Conservation (phyloP, 2,113 vertebrate genomes). For the Elachura formosa region DNA sequence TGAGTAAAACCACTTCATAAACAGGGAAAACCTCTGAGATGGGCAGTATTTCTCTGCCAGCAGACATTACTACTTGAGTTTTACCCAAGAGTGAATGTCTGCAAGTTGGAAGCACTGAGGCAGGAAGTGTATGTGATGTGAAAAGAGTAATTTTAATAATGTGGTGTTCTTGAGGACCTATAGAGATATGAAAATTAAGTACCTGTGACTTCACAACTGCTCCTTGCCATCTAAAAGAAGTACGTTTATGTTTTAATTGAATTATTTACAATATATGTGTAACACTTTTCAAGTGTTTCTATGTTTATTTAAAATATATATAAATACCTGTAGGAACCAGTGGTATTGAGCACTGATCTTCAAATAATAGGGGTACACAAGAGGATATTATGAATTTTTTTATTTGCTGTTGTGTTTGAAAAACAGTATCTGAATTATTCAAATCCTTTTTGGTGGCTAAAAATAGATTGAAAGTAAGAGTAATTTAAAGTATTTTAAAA, state of each 20-base stretch:
- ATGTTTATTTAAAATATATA: not conserved
- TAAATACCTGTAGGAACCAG: not conserved
- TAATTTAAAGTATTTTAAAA: not conserved
- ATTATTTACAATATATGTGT: not conserved
- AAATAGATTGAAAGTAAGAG: not conserved
- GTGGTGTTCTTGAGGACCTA: not conserved
- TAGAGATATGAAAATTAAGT: conserved; percentile 5
- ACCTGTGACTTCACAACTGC: not conserved
- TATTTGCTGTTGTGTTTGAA: not conserved
- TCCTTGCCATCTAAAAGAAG: not conserved
- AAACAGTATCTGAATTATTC: not conserved
- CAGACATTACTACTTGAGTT: not conserved
- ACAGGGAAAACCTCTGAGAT: not conserved
- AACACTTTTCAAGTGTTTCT: not conserved
- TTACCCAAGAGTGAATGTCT: conserved; percentile 1
- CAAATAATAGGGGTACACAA: not conserved
- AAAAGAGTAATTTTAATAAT: not conserved
- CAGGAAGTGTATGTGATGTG: not conserved
- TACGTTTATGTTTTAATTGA: not conserved
- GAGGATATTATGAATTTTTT: not conserved
- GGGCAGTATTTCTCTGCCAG: not conserved
- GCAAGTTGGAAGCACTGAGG: not conserved
- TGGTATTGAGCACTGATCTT: not conserved
- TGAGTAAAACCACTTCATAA: not conserved
- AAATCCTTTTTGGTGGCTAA: not conserved